A percentile compares a stretch with the other conserved stretches of the same genome.
Evolutionary conservation across 1,140 invertebrate species (phyloP).

Genomic region (Diabrotica undecimpunctata): DNA sequence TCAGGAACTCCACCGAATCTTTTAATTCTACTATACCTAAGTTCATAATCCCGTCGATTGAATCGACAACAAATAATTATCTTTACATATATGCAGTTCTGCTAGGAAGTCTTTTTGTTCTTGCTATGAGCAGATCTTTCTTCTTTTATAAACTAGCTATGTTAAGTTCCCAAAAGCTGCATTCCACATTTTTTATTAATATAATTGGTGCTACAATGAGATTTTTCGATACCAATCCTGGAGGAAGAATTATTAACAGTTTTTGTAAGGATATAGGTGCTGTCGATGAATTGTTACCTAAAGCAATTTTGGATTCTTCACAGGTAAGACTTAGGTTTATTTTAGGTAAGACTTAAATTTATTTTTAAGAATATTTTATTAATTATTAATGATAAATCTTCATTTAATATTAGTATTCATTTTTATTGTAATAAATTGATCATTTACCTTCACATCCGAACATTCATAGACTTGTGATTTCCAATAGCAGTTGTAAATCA

Average conservation of each 20-base stretch:
- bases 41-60: not conserved
- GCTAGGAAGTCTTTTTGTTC: conserved; percentile 48
- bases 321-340: conserved; percentile 41
- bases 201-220: conserved; percentile 62
- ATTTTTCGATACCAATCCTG: conserved; percentile 81
- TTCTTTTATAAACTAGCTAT: conserved; percentile 63
- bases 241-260: conserved; percentile 50
- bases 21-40: not conserved
- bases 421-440: too few relatives aligned
- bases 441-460: too few relatives aligned
- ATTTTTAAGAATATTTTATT: too few relatives aligned
- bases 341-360: conserved; percentile 39
- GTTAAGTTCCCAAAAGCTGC: conserved; percentile 60
- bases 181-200: conserved; percentile 62
- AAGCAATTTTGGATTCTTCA: conserved; percentile 61
- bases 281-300: conserved; percentile 64
- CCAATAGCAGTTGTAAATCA: too few relatives aligned
- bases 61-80: conserved; percentile 40
- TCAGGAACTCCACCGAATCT: not conserved
- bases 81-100: conserved; percentile 53
- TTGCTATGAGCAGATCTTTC: conserved; percentile 51
- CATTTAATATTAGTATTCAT: too few relatives aligned
- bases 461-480: too few relatives aligned
- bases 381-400: too few relatives aligned
- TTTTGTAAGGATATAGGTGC: conserved; percentile 52